Base-by-base conservation (phyloP, 2,113 vertebrate species). In the Mystacornis crossleyi region DNA sequence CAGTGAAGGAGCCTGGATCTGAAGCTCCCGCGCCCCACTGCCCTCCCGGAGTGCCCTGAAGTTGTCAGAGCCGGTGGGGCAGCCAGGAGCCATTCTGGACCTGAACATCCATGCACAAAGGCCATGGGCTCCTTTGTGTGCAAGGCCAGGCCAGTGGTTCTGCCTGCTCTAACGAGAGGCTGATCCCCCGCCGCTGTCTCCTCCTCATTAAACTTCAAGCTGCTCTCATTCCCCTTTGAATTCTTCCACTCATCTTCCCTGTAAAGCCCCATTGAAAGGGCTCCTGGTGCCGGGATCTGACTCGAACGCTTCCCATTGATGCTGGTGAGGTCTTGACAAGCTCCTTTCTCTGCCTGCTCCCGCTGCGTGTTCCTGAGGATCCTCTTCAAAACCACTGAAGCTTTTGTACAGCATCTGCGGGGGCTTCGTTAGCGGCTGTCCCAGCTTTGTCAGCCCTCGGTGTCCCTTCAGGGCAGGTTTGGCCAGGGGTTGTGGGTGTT, bases 171-270 rank as follows among this genome's bases (percentile, higher is more conserved):
- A 90, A 83, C 18, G 5, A 95, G 93, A 72, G 34, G 24, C 79
- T 1, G 29, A 55, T 90, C 66, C 25, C 79, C 83, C 0, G 8
- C 51, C 0, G 24, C 61, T 1, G 11, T 89, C 77, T 71, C 24
- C 34, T 96, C 62, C 93, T 96, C 95, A 83, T 96, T 96, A 95
- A 96, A 96, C 94, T 95, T 95, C 89, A 93, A 86, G 91, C 95
- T 58, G 88, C 24, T 93, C 50, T 87, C 31, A 0, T 36, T 83
- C 70, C 58, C 71, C 79, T 96, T 95, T 96, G 95, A 96, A 88
- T 86, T 80, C 81, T 84, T 72, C 75, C 55, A 81, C 88, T 93
- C 81, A 88, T 82, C 88, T 86, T 64, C n/a, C 7, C 75, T 92
- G 75, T 62, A 78, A 82, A 96, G 93, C 79, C 67, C 51, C 51